A percentile compares a stretch with the other conserved stretches of the same genome.
Evolutionary conservation across 2,888 invertebrate species (phyloP).

Genomic region (Lasioglossum marginatum): DNA sequence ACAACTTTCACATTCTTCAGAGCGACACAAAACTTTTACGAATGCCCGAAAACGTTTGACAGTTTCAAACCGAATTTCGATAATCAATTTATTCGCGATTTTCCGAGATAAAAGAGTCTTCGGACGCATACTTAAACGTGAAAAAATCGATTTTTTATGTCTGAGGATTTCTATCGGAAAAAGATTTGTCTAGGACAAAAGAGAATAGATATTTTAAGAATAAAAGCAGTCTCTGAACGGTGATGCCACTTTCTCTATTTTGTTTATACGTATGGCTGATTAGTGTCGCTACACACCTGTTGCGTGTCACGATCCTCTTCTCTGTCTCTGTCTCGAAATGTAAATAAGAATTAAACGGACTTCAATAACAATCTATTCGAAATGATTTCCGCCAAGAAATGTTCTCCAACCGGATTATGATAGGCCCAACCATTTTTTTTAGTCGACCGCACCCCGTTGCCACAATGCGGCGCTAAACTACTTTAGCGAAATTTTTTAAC

Average conservation of each 20-base stretch:
- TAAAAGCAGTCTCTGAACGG: neutral
- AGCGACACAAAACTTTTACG: neutral
- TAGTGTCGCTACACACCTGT: neutral
- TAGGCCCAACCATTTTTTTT: neutral
- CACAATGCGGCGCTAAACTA: neutral
- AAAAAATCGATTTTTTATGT: neutral
- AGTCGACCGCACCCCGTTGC: neutral
- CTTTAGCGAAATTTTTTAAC: neutral
- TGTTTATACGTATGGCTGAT: neutral
- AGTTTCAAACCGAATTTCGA: neutral
- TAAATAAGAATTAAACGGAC: neutral
- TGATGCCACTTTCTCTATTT: neutral
- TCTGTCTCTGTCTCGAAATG: neutral
- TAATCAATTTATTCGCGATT: neutral
- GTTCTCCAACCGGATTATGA: neutral
- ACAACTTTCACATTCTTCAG: slow-evolving; percentile 4
- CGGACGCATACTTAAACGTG: neutral
- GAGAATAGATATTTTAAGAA: neutral
- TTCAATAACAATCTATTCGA: neutral
- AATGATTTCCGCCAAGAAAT: neutral
- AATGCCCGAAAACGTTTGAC: neutral
- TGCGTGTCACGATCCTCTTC: neutral
- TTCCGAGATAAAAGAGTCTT: neutral
- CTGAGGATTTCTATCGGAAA: neutral
- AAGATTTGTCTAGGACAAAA: neutral